A percentile compares a stretch with the other conserved stretches of the same genome.
Conservation (phyloP, 1,140 invertebrate species). For the Lepidurus couesii region DNA sequence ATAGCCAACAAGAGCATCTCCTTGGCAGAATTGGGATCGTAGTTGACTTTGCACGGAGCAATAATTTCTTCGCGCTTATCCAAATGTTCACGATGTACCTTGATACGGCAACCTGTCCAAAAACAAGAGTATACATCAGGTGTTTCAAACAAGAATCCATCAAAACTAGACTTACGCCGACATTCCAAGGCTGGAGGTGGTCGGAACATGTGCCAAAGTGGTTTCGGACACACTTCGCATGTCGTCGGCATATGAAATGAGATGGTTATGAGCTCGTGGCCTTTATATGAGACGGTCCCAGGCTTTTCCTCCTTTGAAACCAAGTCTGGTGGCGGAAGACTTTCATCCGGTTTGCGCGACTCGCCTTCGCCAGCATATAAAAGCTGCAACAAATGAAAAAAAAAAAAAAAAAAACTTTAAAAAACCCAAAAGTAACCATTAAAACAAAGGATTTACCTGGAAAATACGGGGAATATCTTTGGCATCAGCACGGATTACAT, state of each 20-base stretch:
- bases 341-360: conserved; percentile 74
- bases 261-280: conserved; percentile 93
- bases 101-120: conserved; percentile 82
- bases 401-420: background rate
- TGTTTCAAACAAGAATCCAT: conserved; percentile 25
- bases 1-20: conserved; percentile 82
- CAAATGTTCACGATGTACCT: conserved; percentile 93
- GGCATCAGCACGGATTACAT: conserved; percentile 95
- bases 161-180: conserved; percentile 55
- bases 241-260: conserved; percentile 96
- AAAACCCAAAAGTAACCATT: background rate
- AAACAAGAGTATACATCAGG: conserved; percentile 8
- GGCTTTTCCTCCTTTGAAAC: conserved; percentile 57
- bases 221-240: conserved; percentile 94
- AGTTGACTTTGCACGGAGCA: conserved; percentile 86
- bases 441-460: conserved; percentile 56
- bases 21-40: conserved; percentile 85
- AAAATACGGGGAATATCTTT: conserved; percentile 99
- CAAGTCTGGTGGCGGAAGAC: conserved; percentile 45
- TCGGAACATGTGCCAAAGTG: conserved; percentile 93
- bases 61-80: conserved; percentile 67
- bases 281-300: conserved; percentile 79
- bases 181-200: conserved; percentile 95
- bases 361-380: conserved; percentile 91
- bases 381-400: conserved; percentile 50